Conservation (phyloP, 2,113 vertebrate genomes). For the Plestiodon gilberti region DNA sequence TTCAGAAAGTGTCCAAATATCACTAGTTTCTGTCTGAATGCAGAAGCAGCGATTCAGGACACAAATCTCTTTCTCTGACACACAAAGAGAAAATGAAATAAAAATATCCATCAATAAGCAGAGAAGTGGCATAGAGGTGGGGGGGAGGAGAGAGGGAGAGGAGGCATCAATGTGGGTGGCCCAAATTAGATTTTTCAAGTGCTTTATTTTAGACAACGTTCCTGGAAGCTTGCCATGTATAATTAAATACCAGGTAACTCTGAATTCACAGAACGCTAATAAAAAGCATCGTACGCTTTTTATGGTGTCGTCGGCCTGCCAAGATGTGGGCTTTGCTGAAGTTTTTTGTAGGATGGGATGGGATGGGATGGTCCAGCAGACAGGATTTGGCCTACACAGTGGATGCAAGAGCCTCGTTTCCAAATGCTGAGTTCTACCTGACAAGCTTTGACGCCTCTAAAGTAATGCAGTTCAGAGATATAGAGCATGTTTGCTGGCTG, state of each 20-base stretch:
- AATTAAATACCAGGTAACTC: constrained; percentile 75
- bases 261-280: constrained; percentile 71
- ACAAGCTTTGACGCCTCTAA: background rate
- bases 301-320: constrained; percentile 57
- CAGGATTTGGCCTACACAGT: constrained; percentile 21
- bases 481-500: constrained; percentile 51
- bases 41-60: constrained; percentile 51
- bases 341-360: constrained; percentile 52
- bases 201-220: constrained; percentile 68
- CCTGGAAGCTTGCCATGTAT: constrained; percentile 62
- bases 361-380: constrained; percentile 48
- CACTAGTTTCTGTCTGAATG: constrained; percentile 45
- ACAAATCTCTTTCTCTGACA: constrained; percentile 52
- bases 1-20: constrained; percentile 49
- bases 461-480: constrained; percentile 56
- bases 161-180: constrained; percentile 73
- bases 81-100: constrained; percentile 54
- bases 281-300: constrained; percentile 69
- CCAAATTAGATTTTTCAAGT: constrained; percentile 53
- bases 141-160: constrained; percentile 55
- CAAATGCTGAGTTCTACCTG: constrained; percentile 32
- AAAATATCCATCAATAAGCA: constrained; percentile 68
- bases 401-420: constrained; percentile 58
- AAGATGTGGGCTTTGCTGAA: constrained; percentile 34
- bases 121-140: constrained; percentile 26